Conservation (phyloP, 2,113 vertebrate species). For the Physeter macrocephalus region DNA sequence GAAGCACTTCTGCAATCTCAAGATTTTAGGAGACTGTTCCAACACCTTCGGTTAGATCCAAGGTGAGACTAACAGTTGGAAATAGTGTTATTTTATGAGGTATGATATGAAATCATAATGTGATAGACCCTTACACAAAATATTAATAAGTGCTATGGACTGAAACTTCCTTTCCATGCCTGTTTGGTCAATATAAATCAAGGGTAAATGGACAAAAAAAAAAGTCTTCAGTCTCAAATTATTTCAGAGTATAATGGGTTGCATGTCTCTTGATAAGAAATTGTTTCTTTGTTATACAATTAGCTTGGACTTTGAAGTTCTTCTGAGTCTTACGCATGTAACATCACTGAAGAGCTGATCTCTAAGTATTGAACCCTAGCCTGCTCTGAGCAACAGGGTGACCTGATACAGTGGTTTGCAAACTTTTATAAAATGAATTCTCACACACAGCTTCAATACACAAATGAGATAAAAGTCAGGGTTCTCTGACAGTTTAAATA, state of each 20-base stretch:
- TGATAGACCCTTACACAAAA: not conserved
- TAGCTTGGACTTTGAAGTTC: not conserved
- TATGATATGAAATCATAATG: not conserved
- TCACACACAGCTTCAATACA: not conserved
- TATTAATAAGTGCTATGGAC: not conserved
- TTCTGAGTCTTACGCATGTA: not conserved
- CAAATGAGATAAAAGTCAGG: not conserved
- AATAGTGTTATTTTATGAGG: not conserved
- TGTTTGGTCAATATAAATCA: not conserved
- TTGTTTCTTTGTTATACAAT: slow-evolving; percentile 5
- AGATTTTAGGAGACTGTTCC: not conserved
- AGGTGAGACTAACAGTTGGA: not conserved
- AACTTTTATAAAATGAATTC: not conserved
- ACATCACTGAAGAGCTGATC: not conserved
- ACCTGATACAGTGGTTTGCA: not conserved
- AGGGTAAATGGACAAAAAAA: not conserved
- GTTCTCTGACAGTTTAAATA: not conserved
- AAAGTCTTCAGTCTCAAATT: not conserved
- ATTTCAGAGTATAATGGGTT: slow-evolving; percentile 7
- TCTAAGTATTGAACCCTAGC: not conserved
- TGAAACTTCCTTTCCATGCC: not conserved
- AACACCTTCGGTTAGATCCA: not conserved
- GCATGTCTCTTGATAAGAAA: slow-evolving; percentile 30
- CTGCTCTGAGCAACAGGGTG: not conserved
- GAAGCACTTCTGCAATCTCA: not conserved